Percentiles rank a stretch among this genome's conserved stretches.
Evolutionary conservation across 2,888 invertebrate species (phyloP).

Genomic region (Sabatieria punctata): DNA sequence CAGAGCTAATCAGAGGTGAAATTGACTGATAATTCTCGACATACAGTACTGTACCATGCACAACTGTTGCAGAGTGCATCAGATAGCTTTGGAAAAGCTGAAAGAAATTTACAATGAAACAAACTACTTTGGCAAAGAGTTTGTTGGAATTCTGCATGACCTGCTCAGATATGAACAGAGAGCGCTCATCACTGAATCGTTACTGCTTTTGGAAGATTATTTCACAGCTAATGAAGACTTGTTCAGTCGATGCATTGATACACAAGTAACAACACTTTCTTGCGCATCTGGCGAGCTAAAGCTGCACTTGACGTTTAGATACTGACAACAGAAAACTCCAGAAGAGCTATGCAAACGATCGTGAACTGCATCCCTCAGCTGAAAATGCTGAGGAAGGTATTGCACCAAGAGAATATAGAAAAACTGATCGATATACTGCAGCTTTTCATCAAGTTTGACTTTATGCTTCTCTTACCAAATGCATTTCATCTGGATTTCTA

Average conservation of each 20-base stretch:
- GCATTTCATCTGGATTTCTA: slow-evolving; percentile 11
- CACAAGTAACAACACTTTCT: slow-evolving; percentile 22
- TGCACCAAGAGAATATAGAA: slow-evolving; percentile 21
- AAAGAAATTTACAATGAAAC: slow-evolving; percentile 31
- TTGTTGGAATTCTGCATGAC: slow-evolving; percentile 17
- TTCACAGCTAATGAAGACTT: slow-evolving; percentile 32
- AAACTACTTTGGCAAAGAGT: slow-evolving; percentile 21
- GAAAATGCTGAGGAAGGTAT: slow-evolving; percentile 28
- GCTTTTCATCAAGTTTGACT: neutral
- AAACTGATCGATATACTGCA: slow-evolving; percentile 16
- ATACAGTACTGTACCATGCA: no score
- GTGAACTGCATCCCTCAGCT: slow-evolving; percentile 19
- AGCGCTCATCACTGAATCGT: slow-evolving; percentile 28
- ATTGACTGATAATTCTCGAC: no score
- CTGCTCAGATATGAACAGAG: slow-evolving; percentile 27
- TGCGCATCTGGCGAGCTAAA: no score
- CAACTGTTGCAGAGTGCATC: neutral
- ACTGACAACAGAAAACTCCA: slow-evolving; percentile 32
- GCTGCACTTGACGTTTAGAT: slow-evolving; percentile 19
- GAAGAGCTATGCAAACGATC: slow-evolving; percentile 31
- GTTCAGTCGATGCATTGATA: slow-evolving; percentile 17
- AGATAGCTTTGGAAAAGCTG: neutral
- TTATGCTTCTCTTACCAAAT: neutral
- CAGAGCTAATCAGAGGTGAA: no score
- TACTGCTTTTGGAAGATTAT: slow-evolving; percentile 27